Evolutionary conservation across 2,113 vertebrate species (phyloP).

Genomic region (Tonatia bakeri): DNA sequence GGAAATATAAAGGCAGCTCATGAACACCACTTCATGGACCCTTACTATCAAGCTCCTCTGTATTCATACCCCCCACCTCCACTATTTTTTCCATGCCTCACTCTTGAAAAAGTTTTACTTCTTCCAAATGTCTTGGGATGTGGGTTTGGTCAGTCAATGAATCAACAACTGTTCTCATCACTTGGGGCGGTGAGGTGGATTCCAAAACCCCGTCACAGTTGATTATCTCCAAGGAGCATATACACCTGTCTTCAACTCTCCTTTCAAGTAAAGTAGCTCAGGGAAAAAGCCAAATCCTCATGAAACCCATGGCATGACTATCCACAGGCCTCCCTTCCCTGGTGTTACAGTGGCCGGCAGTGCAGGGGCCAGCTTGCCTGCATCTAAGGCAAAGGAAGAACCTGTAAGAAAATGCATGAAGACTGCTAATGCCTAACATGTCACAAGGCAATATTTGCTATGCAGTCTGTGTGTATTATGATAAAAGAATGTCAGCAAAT

Average conservation of each 20-base stretch:
- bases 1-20: not conserved
- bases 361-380: not conserved
- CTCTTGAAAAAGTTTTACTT: not conserved
- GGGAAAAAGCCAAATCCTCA: not conserved
- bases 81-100: not conserved
- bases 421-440: constrained; percentile 53
- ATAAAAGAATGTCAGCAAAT: constrained; percentile 59
- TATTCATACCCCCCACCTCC: not conserved
- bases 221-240: not conserved
- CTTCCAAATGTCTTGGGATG: not conserved
- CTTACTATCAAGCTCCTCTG: not conserved
- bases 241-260: not conserved
- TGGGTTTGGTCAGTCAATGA: not conserved
- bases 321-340: no score
- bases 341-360: no score
- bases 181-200: not conserved
- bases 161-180: not conserved
- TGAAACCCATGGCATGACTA: not conserved
- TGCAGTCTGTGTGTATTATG: constrained; percentile 53
- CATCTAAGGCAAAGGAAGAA: constrained; percentile 51
- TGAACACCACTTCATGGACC: not conserved
- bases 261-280: not conserved
- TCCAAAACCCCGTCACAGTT: not conserved
- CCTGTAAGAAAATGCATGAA: constrained; percentile 58
- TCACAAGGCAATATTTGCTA: not conserved